Percentiles rank a stretch among this genome's conserved stretches.
Evolutionary conservation across 2,888 invertebrate genomes (phyloP).

Genomic region (Hydrotaea cyrtoneurina): DNA sequence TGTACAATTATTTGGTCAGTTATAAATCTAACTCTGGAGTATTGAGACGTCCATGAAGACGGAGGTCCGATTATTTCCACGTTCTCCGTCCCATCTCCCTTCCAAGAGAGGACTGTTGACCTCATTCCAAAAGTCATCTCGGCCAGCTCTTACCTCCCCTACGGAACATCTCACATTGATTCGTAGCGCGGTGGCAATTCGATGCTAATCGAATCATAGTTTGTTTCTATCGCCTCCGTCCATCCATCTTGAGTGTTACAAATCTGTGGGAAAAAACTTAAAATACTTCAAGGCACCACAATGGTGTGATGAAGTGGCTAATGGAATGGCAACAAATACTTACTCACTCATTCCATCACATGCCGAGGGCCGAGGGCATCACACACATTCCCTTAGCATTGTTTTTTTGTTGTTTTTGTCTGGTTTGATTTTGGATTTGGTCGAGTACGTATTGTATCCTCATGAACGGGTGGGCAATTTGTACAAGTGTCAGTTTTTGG

Average conservation of each 20-base stretch:
- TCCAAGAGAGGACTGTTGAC: no score
- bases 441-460: conserved; percentile 4
- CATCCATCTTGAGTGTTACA: conserved; percentile 14
- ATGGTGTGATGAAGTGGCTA: conserved; percentile 17
- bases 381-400: neutral
- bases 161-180: no score
- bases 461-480: conserved; percentile 59
- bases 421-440: neutral
- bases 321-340: conserved; percentile 13
- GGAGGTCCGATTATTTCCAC: no score
- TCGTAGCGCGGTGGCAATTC: neutral
- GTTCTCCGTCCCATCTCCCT: no score
- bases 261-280: conserved; percentile 10
- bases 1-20: no score
- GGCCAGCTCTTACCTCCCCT: no score
- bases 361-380: neutral
- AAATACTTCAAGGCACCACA: conserved; percentile 18
- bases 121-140: no score
- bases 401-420: neutral
- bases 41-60: no score
- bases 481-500: conserved; percentile 66
- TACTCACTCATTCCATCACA: neutral
- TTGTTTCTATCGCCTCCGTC: neutral
- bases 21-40: no score
- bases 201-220: neutral